Conservation (phyloP, 2,113 vertebrate species). For the Myotis brandtii region DNA sequence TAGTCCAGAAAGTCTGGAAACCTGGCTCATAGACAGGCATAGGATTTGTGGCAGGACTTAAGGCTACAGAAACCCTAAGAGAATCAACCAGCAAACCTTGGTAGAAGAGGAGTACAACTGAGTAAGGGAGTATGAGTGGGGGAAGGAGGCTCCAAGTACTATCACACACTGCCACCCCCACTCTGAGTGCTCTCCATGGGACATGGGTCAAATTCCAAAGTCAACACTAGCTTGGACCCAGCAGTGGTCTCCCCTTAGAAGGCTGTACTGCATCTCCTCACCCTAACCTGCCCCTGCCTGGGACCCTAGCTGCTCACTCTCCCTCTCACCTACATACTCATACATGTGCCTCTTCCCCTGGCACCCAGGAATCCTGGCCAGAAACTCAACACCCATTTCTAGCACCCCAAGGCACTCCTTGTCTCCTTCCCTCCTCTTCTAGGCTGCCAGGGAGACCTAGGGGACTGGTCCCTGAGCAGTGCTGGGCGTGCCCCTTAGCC, state of each 20-base stretch:
- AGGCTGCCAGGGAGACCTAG: background rate
- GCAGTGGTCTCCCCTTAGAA: background rate
- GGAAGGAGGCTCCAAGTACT: background rate
- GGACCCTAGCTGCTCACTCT: background rate
- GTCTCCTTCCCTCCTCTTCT: background rate
- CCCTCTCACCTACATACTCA: background rate
- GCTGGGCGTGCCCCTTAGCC: slow-evolving; percentile 36
- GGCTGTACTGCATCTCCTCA: background rate
- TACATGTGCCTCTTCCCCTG: background rate
- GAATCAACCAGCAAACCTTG: background rate
- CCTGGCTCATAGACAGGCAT: background rate
- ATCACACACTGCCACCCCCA: background rate
- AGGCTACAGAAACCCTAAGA: background rate
- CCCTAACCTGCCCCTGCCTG: background rate
- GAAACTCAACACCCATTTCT: background rate
- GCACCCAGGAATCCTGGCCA: background rate
- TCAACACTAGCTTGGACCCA: background rate
- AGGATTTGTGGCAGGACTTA: background rate
- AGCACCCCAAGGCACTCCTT: background rate
- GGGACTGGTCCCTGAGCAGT: background rate
- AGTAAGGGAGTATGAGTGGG: background rate
- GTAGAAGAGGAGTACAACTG: background rate
- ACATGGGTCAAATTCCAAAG: background rate
- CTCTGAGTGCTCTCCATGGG: background rate
- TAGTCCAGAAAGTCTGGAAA: background rate